These are phyloP conservation scores for Tigriopus californicus DNA, from an alignment of 2,888 invertebrate genomes.

Conservation along the genomic window DNA sequence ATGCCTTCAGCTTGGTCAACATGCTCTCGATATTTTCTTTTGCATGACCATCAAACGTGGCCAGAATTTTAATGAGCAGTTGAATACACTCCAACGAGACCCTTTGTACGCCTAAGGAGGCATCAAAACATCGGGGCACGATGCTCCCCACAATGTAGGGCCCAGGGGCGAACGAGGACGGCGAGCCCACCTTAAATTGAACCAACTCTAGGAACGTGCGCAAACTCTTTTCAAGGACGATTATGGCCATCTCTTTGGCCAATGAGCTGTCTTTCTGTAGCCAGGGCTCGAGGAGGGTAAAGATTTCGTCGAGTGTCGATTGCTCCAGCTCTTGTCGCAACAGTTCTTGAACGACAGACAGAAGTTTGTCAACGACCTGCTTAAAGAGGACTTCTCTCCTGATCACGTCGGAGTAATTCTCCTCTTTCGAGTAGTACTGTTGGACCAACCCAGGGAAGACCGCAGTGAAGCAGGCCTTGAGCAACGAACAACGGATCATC, in stretches of 20 bases:
- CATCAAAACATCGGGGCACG: slow-evolving; percentile 10
- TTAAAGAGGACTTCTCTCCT: neutral
- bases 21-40: too few species aligned
- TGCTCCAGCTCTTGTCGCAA: slow-evolving; percentile 43
- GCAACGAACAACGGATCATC: slow-evolving; percentile 14
- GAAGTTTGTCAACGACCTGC: slow-evolving; percentile 24
- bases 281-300: slow-evolving; percentile 47
- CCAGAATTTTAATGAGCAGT: neutral
- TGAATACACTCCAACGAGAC: neutral
- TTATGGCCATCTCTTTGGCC: neutral
- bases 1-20: too few species aligned
- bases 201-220: slow-evolving; percentile 36
- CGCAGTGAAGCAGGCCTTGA: slow-evolving; percentile 10
- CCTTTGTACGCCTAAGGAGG: neutral
- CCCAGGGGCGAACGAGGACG: slow-evolving; percentile 13
- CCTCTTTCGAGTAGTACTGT: neutral
- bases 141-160: slow-evolving; percentile 16
- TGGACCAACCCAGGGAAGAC: slow-evolving; percentile 11
- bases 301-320: slow-evolving; percentile 48
- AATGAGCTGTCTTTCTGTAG: slow-evolving; percentile 24
- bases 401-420: neutral
- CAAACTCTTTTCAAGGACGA: neutral
- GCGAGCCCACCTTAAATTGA: slow-evolving; percentile 46
- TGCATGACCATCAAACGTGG: neutral
- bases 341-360: slow-evolving; percentile 19